Evolutionary conservation across 2,888 invertebrate genomes (phyloP), one percentile per base, ranked within the genome.

Genomic region (Incurvaria masculella): DNA sequence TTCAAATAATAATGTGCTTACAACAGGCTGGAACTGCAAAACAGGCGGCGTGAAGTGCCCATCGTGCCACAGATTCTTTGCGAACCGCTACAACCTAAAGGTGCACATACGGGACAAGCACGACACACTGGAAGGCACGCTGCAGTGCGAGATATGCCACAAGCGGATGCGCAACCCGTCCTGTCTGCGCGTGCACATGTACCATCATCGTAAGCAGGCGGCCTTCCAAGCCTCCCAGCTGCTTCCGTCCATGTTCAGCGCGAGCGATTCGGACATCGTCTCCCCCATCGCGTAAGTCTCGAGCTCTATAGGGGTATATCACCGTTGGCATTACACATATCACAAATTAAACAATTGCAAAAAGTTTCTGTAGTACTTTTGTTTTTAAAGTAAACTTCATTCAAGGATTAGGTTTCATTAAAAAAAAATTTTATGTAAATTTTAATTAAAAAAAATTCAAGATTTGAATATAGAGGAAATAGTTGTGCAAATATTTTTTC

Each of bases 71-170:
- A 74, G 83, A 57, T 81, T 81, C 67, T 85, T 85, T 64, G 84
- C 82, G 48, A 85, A 84, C 65, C 81, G 84, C 5, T 84, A 84
- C 72, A 88, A 87, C 65, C 69, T 88, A 60, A 87, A 87, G 64
- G 82, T 87, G 38, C 87, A 88, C 61, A 83, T 87, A 43, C 75
- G 86, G 21, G 87, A 87, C 66, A 87, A 87, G 60, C 88, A 88
- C 62, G 86, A 86, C 59, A 83, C 83, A 10, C 80, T 81, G 54
- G 82, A 85, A 59, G 85, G 83, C 20, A 82, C 83, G 52, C 72
- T 87, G 48, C 84, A 85, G 58, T 88, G 88, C 65, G 81, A 82
- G 55, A 80, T 87, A 49, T 88, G 88, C 62, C 86, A 86, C 57
- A 87, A 87, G 60, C 74, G 80, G 8, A 84, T 85, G 83, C 69